Base-by-base conservation (phyloP, 1,140 invertebrate genomes). In the Arctopsyche grandis region DNA sequence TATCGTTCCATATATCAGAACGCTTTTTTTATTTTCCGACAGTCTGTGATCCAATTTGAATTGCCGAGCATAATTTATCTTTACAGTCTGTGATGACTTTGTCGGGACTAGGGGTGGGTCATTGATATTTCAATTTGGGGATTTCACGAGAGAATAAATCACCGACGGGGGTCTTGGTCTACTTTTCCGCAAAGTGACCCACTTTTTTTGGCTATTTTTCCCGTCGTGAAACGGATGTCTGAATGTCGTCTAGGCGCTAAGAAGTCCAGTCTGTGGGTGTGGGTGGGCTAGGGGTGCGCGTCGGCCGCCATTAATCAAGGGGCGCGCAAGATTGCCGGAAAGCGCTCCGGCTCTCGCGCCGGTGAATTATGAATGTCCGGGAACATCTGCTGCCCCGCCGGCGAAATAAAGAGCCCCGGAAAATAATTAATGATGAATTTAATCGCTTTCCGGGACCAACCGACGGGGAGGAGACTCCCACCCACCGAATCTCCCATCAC, bases 371-470 rank as follows among this genome's bases (percentile, higher is more conserved):
- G 56, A 66, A 76, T 74, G 44, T 74, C 44, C 71, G 46, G 24
- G 26, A 76, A 46, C 74, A 76, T 76, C 74, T 76, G 74, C 43
- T 24, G 69, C 38, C 12, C 69, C 19, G 14, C 14, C 29, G 22
- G 56, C 46, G 58, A 38, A 76, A 60, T 44, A 76, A 76, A 60
- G 46, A 74, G 46, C 70, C 46, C 24, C 19, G 26, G 52, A 56
- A 76, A 76, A 63, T 76, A 76, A 76, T 76, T 76, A 76, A 76
- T 76, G 74, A 66, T 52, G 74, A 76, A 63, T 76, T 76, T 74
- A 74, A 74, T 76, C 74, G 58, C 74, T 52, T 63, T 63, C 29
- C 44, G 74, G 74, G 26, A 74, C 7, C n/a, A 26, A 44, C 69
- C 24, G 24, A 58, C 43, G 7, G 38, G 52, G 52, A 56, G 19